Evolutionary conservation across 2,797 vertebrate genomes (phyloP), one percentile per base, ranked within the genome.

Genomic region (Astyanax mexicanus): DNA sequence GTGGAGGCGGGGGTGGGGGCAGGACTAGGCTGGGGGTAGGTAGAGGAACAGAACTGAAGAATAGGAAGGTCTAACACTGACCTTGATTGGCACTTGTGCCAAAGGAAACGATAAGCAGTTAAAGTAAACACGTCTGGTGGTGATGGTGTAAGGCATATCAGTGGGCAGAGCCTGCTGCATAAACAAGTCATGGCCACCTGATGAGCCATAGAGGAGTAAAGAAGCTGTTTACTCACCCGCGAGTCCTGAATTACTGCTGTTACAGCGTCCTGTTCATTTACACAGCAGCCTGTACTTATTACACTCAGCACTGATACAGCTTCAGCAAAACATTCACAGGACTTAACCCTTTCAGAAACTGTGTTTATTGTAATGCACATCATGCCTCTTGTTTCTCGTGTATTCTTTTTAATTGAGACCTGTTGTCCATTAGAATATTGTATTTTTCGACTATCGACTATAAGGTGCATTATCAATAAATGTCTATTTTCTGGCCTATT

Each of bases 91-190:
- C 65, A 76, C 64, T 79, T 68, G 49, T 29, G 49, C 75, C 65
- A 74, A n/a, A 76, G 75, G 65, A 77, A 77, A 80, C 47, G 74
- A 84, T 81, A 76, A 83, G 79, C 47, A 38, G 55, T 51, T 80
- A 84, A 80, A 81, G 76, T 78, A 82, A 81, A 84, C 80, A 84
- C 29, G 81, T 79, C 79, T 80, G 75, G 65, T 47, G 21, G 42
- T 80, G 81, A 74, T 83, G 70, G 45, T 81, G 55, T 75, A 80
- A 79, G 17, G 60, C 44, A 42, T 37, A 69, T 72, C 40, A 70
- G 71, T 49, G 58, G 74, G 74, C 1, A 40, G 77, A 21, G 52
- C 29, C 23, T 40, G 42, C 25, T 51, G 62, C 57, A 54, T 70
- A 78, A 82, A 61, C 74, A 69, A 61, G 54, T 78, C 54, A 65